These are phyloP conservation scores for Zelostemma sp. DNA, from an alignment of 1,140 invertebrate genomes.

Conservation along the genomic window DNA sequence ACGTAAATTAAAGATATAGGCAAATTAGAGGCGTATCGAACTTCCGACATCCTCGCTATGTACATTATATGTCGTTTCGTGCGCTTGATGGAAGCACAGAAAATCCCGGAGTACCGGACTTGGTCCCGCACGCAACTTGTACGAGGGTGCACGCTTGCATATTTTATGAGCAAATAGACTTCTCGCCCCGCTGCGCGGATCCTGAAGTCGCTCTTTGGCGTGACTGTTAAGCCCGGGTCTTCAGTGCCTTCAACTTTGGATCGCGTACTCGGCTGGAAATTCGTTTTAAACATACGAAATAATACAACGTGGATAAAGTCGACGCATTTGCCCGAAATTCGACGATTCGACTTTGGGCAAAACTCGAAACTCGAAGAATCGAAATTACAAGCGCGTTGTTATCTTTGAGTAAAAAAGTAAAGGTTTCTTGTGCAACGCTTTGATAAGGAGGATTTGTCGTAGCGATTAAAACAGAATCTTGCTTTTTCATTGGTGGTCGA, in stretches of 20 bases:
- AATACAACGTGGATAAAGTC: no score
- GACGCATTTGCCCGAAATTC: no score
- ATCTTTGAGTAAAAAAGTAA: constrained; percentile 39
- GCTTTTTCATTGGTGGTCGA: constrained; percentile 35
- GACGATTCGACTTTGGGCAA: constrained; percentile 2
- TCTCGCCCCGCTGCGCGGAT: constrained; percentile 44
- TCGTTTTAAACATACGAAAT: constrained; percentile 2
- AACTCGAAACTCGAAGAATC: constrained; percentile 20
- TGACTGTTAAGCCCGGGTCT: constrained; percentile 33
- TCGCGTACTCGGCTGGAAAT: constrained; percentile 1
- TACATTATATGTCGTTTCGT: constrained; percentile 39
- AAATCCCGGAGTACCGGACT: constrained; percentile 57
- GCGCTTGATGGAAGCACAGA: constrained; percentile 46
- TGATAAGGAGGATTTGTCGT: constrained; percentile 43
- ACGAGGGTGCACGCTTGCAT: constrained; percentile 64
- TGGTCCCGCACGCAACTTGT: constrained; percentile 60
- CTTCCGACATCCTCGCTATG: constrained; percentile 12
- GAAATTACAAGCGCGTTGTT: constrained; percentile 42
- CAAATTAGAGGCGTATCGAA: constrained; percentile 27
- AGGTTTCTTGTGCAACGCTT: constrained; percentile 25
- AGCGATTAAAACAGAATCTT: constrained; percentile 36
- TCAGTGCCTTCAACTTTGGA: constrained; percentile 20
- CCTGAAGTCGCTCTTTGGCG: constrained; percentile 41
- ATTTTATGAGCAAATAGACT: constrained; percentile 68
- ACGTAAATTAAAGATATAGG: no score